A percentile compares a stretch with the other conserved stretches of the same genome.
Evolutionary conservation across 2,888 invertebrate species (phyloP).

Genomic region (Dusona sp.): DNA sequence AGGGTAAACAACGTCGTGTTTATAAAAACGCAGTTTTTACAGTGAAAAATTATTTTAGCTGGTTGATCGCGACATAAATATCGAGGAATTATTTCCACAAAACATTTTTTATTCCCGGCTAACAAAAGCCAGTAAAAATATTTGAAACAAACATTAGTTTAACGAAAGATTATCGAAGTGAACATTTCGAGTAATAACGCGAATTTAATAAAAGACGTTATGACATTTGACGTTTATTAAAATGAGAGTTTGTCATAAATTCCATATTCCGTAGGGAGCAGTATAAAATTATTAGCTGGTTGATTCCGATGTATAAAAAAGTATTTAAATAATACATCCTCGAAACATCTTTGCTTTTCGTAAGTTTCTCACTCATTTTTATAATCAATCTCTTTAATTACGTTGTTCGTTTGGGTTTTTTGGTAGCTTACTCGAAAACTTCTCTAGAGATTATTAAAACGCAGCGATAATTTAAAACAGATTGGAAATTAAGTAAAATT

Average conservation of each 20-base stretch:
- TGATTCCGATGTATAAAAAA: neutral
- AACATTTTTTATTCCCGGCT: neutral
- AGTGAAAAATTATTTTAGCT: neutral
- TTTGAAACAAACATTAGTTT: neutral
- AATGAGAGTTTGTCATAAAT: neutral
- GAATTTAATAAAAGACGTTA: neutral
- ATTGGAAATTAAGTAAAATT: too few relatives aligned
- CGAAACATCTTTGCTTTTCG: neutral
- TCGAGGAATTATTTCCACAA: neutral
- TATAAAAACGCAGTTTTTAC: neutral
- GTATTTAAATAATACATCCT: neutral
- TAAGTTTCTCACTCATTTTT: neutral
- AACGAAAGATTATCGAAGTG: neutral
- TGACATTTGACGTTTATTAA: neutral
- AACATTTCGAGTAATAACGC: neutral
- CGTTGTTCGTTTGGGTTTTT: neutral
- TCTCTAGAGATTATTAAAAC: neutral
- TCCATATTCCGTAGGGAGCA: neutral
- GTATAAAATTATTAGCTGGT: neutral
- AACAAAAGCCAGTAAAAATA: neutral
- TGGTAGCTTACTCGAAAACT: neutral
- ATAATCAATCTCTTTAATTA: neutral
- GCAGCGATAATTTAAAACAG: neutral
- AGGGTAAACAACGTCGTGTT: neutral
- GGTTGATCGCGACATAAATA: neutral